Evolutionary conservation across 2,888 invertebrate species (phyloP).

Genomic region (Synergus itoensis): DNA sequence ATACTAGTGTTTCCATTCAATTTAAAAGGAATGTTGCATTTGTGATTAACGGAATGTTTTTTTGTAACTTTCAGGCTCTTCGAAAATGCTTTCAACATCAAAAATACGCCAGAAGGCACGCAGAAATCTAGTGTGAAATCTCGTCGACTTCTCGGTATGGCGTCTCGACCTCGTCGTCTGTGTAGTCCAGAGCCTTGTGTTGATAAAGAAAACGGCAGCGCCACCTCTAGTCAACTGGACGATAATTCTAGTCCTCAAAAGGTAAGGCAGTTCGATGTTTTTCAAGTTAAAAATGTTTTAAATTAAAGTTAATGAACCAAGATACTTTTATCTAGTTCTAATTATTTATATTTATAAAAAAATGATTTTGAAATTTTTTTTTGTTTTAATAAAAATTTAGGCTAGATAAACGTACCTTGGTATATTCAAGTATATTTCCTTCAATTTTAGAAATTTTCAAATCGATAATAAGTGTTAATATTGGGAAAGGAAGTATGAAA

Average conservation of each 20-base stretch:
- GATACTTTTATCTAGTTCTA: no score
- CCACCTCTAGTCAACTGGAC: conserved; percentile 59
- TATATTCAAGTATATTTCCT: no score
- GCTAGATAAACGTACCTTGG: no score
- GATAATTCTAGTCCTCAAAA: conserved; percentile 67
- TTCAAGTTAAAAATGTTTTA: background rate
- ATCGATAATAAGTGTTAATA: background rate
- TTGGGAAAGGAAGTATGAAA: background rate
- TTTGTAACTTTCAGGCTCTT: conserved; percentile 67
- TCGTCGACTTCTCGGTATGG: conserved; percentile 66
- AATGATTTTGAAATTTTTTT: no score
- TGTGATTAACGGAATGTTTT: background rate
- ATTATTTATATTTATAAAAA: no score
- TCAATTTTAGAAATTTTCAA: no score
- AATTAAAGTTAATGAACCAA: no score
- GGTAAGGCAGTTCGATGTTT: conserved; percentile 60
- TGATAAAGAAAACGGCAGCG: conserved; percentile 69
- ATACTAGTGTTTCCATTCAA: background rate
- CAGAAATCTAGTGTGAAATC: conserved; percentile 61
- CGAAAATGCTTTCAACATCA: conserved; percentile 73
- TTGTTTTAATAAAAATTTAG: no score
- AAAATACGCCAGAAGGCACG: conserved; percentile 68
- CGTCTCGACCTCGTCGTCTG: conserved; percentile 66
- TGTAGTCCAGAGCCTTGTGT: conserved; percentile 65
- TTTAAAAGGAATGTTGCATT: background rate